phyloP scores from a whole-genome alignment of 1,140 invertebrate species.

The Ips typographus region DNA sequence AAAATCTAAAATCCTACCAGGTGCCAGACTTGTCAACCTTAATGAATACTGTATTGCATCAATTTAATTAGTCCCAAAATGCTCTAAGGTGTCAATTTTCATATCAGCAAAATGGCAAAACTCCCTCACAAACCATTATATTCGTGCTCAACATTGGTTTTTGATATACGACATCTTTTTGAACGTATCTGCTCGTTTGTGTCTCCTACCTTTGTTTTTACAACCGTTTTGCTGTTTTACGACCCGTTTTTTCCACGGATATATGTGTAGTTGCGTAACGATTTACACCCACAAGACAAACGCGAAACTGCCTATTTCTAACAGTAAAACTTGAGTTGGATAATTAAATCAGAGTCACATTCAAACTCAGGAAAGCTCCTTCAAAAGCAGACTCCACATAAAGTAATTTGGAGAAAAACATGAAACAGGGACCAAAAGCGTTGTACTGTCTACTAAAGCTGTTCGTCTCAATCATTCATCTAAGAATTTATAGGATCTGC shows the following conservation, averaged over 20 bases:
- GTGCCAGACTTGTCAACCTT: too few species aligned
- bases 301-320: too few species aligned
- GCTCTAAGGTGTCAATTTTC: background rate
- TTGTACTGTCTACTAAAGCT: too few species aligned
- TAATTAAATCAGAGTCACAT: background rate
- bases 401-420: too few species aligned
- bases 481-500: background rate
- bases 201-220: background rate
- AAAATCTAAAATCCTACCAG: too few species aligned
- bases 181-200: background rate
- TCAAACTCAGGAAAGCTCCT: background rate
- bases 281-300: background rate
- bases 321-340: too few species aligned
- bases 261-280: background rate
- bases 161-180: background rate
- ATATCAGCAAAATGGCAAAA: background rate
- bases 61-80: too few species aligned
- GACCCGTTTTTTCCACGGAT: background rate
- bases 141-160: background rate
- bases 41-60: too few species aligned
- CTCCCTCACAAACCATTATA: background rate
- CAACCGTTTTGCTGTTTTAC: background rate
- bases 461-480: too few species aligned
- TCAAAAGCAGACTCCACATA: too few species aligned
- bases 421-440: too few species aligned